Conservation (phyloP, 2,888 invertebrate species). For the Nebria brevicollis region DNA sequence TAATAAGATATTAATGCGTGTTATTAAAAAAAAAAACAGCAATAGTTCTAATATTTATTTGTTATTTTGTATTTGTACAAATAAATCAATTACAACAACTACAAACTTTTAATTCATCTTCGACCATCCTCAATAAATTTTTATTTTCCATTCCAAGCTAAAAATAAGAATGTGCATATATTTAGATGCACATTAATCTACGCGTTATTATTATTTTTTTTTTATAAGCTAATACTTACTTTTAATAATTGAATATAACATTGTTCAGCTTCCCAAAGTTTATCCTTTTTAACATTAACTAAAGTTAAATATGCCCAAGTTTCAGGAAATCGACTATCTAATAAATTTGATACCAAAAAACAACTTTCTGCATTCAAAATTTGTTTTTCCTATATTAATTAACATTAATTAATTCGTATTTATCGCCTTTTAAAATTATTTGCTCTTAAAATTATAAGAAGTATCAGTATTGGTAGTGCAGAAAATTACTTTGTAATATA, state of each 20-base stretch:
- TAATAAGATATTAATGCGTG: background rate
- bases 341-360: constrained; percentile 58
- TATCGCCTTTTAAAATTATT: too few species aligned
- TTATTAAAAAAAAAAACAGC: background rate
- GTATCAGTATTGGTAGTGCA: background rate
- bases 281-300: constrained; percentile 58
- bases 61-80: constrained; percentile 1
- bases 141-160: background rate
- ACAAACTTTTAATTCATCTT: background rate
- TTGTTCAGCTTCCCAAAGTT: constrained; percentile 56
- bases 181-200: too few species aligned
- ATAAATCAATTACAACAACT: background rate
- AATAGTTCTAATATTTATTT: background rate
- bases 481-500: constrained; percentile 53
- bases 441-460: too few species aligned
- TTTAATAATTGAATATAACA: constrained; percentile 59
- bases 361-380: constrained; percentile 58
- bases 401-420: too few species aligned
- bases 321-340: constrained; percentile 58
- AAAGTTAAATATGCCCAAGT: constrained; percentile 60
- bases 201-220: too few species aligned
- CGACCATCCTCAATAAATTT: background rate
- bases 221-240: constrained; percentile 45
- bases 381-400: background rate
- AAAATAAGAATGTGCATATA: too few species aligned